phyloP scores from a whole-genome alignment of 2,113 vertebrate genomes.

The Platysteira castanea region DNA sequence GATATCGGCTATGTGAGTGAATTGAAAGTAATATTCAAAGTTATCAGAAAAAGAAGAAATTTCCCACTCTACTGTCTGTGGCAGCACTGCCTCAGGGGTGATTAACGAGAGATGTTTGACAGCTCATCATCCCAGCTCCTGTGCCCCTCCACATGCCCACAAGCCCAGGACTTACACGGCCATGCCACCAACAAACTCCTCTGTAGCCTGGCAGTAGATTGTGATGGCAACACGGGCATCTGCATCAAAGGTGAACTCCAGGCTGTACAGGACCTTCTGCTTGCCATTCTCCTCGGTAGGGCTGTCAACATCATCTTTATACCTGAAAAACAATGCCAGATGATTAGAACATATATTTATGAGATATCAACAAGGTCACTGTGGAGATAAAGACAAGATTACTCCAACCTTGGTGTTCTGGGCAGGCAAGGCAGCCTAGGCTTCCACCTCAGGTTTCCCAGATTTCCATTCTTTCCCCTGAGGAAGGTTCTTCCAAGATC shows the following conservation, averaged over 20 bases:
- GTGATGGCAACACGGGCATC: conserved; percentile 96
- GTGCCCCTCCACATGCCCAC: background rate
- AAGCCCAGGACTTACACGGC: conserved; percentile 81
- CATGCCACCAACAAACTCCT: conserved; percentile 93
- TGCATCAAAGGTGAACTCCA: conserved; percentile 97
- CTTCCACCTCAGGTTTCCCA: background rate
- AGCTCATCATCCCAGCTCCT: background rate
- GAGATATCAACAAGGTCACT: background rate
- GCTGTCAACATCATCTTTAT: conserved; percentile 91
- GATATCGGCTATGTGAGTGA: background rate
- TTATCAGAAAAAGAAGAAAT: background rate
- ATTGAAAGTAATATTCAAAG: background rate
- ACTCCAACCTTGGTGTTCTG: background rate
- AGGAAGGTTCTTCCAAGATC: background rate
- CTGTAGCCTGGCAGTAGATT: conserved; percentile 93
- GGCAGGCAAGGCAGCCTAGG: background rate
- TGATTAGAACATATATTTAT: background rate
- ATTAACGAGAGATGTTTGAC: background rate
- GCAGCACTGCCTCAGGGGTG: background rate
- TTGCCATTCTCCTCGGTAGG: conserved; percentile 83
- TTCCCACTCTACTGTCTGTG: background rate
- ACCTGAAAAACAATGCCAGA: conserved; percentile 67
- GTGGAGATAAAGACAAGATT: background rate
- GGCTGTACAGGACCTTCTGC: conserved; percentile 89
- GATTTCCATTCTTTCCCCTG: background rate